These are phyloP conservation scores for Acridotheres tristis DNA, from an alignment of 2,797 vertebrate genomes.

Conservation along the genomic window DNA sequence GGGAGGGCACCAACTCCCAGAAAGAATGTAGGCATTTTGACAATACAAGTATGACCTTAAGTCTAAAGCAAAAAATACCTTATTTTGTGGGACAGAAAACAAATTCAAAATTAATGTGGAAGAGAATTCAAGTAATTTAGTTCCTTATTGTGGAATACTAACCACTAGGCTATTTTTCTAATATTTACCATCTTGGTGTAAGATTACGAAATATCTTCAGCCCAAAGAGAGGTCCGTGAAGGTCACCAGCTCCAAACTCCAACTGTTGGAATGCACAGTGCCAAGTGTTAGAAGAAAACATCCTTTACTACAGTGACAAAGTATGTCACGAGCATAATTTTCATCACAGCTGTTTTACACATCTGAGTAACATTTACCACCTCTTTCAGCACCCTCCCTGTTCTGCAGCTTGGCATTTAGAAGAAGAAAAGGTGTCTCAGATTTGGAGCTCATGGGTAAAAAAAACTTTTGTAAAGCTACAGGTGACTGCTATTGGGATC, in stretches of 20 bases:
- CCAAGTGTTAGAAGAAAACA: background rate
- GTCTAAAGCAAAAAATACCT: background rate
- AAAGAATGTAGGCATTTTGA: background rate
- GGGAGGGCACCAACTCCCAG: background rate
- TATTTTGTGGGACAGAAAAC: background rate
- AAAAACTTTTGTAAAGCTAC: background rate
- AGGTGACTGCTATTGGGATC: background rate
- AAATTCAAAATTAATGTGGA: background rate
- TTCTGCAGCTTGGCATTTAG: background rate
- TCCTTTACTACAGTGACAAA: background rate
- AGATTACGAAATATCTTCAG: conserved; percentile 96
- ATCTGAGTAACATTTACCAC: background rate
- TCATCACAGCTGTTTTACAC: background rate
- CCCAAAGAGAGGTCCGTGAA: conserved; percentile 92
- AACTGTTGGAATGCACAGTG: conserved; percentile 77
- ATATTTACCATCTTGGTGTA: conserved; percentile 89
- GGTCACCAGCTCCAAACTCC: conserved; percentile 94
- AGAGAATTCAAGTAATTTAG: background rate
- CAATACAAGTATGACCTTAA: background rate
- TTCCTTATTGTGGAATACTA: background rate
- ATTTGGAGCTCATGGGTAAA: background rate
- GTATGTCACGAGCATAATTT: fast-evolving
- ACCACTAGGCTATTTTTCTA: background rate
- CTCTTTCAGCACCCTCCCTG: background rate
- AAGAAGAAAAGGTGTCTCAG: background rate